phyloP scores from a whole-genome alignment of 1,140 invertebrate species.

The Caenorhabditis brenneri region DNA sequence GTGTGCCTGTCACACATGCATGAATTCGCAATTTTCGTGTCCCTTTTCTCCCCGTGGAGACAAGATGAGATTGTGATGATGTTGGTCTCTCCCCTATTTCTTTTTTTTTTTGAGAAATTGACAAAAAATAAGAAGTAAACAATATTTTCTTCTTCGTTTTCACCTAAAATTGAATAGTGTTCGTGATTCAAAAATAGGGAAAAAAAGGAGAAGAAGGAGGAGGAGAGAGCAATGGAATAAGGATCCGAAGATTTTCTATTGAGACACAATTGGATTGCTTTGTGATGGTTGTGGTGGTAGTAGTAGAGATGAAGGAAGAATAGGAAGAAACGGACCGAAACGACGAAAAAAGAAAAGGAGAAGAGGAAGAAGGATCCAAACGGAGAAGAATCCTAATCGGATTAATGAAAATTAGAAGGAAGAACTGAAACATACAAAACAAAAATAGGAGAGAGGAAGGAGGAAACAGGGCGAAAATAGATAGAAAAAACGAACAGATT shows the following conservation, averaged over 20 bases:
- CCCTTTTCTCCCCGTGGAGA: background rate
- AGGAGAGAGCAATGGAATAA: background rate
- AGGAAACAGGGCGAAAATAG: background rate
- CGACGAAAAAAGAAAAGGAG: background rate
- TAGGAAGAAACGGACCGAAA: background rate
- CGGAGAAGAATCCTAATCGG: background rate
- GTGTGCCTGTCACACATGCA: conserved; percentile 33
- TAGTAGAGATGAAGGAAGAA: background rate
- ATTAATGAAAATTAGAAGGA: conserved; percentile 15
- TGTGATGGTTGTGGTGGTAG: background rate
- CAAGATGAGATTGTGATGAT: conserved; percentile 5
- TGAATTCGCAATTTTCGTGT: conserved; percentile 17
- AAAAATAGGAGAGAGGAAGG: background rate
- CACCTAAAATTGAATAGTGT: background rate
- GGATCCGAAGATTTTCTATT: background rate
- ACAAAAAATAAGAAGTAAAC: background rate
- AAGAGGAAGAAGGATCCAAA: background rate
- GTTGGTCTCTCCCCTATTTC: too few species aligned
- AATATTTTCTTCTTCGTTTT: background rate
- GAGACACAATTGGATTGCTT: background rate
- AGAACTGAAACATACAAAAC: too few species aligned
- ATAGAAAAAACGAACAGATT: background rate
- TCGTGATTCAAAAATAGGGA: background rate
- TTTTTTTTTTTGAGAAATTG: background rate
- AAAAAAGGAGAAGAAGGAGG: background rate